Conservation (phyloP, 2,888 invertebrate species). For the Lepidocyrtoides sp. region DNA sequence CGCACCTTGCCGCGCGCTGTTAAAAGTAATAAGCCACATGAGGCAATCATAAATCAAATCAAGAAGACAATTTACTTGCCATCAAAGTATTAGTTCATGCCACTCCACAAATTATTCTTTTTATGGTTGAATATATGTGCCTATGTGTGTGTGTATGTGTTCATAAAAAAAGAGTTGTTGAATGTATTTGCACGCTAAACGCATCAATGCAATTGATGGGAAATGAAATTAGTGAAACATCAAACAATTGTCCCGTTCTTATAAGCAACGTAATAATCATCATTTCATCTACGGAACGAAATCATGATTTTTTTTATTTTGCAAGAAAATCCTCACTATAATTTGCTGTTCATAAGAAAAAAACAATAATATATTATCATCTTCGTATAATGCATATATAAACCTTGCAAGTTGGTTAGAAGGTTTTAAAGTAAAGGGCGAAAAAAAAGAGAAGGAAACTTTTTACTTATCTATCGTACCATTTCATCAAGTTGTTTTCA, state of each 20-base stretch:
- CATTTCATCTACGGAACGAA: neutral
- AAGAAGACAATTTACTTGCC: slow-evolving; percentile 73
- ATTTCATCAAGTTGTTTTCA: slow-evolving; percentile 17
- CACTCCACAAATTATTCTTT: slow-evolving; percentile 44
- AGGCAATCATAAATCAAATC: slow-evolving; percentile 77
- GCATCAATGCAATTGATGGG: slow-evolving; percentile 4
- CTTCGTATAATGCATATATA: neutral
- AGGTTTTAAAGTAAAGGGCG: neutral
- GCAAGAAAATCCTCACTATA: neutral
- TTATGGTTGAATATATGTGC: neutral
- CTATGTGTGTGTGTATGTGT: neutral
- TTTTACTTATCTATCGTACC: neutral
- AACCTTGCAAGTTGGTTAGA: neutral
- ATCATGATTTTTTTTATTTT: neutral
- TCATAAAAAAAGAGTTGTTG: neutral
- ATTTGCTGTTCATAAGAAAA: neutral
- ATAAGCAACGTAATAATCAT: neutral
- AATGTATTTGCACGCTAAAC: neutral
- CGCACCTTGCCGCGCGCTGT: slow-evolving; percentile 70
- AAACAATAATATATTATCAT: neutral
- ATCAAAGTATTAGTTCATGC: slow-evolving; percentile 67
- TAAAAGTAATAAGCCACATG: slow-evolving; percentile 76
- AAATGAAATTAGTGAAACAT: slow-evolving; percentile 37
- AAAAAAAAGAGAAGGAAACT: neutral
- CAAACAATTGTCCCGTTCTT: slow-evolving; percentile 39